Percentiles rank a stretch among this genome's conserved stretches.
Evolutionary conservation across 53 echinoderm and acorn worm genomes (phyloP).

Genomic region (Henricia sp.): DNA sequence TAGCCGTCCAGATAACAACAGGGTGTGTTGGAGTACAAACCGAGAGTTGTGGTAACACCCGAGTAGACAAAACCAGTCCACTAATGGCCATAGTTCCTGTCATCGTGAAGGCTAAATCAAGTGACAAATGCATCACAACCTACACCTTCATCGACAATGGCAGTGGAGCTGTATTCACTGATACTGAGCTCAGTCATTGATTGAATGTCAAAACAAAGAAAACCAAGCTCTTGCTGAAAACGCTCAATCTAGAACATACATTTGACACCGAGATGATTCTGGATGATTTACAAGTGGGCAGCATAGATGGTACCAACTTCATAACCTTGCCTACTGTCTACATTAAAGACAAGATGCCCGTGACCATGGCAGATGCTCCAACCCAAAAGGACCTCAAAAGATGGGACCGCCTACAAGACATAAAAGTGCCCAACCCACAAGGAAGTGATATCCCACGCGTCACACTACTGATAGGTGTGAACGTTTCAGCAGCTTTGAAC

Average conservation of each 20-base stretch:
- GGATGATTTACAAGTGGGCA: constrained; percentile 43
- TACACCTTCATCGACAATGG: constrained; percentile 70
- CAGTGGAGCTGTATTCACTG: constrained; percentile 64
- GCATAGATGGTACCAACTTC: constrained; percentile 23
- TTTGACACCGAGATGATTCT: constrained; percentile 47
- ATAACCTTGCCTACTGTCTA: constrained; percentile 66
- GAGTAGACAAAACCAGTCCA: constrained; percentile 4
- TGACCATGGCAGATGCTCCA: constrained; percentile 46
- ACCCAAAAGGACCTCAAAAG: constrained; percentile 56
- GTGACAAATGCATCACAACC: constrained; percentile 50
- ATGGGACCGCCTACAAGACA: constrained; percentile 62
- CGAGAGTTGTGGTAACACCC: not conserved
- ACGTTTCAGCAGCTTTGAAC: constrained; percentile 54
- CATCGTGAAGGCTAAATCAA: constrained; percentile 45
- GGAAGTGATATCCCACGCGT: constrained; percentile 43
- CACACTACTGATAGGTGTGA: constrained; percentile 67
- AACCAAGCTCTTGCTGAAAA: constrained; percentile 60
- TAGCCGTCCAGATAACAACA: not conserved
- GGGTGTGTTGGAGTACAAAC: constrained; percentile 21
- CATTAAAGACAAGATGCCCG: constrained; percentile 64
- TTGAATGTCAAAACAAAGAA: constrained; percentile 40
- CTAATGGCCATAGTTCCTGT: constrained; percentile 52
- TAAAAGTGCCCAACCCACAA: constrained; percentile 33
- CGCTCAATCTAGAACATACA: constrained; percentile 41
- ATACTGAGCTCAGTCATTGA: not conserved